These are phyloP conservation scores for Melopsittacus undulatus DNA, from an alignment of 2,797 vertebrate genomes.

Conservation along the genomic window DNA sequence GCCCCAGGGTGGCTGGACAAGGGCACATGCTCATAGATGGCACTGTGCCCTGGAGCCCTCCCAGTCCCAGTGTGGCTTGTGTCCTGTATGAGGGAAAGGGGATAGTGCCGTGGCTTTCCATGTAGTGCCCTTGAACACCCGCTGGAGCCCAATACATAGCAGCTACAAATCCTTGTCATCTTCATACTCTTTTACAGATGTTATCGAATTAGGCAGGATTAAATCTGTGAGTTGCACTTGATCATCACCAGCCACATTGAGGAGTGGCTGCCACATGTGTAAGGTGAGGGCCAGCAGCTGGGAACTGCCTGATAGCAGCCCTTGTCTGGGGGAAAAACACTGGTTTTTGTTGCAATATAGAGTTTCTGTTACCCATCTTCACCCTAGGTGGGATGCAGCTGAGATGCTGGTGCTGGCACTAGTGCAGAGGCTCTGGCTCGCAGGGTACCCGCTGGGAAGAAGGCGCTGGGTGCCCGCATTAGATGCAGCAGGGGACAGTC, in stretches of 20 bases:
- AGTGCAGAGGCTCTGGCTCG: accelerated
- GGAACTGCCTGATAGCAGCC: not conserved
- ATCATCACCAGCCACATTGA: accelerated
- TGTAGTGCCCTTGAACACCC: not conserved
- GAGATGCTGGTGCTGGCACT: not conserved
- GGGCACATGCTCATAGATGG: not conserved
- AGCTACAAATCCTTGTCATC: not conserved
- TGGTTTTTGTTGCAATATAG: accelerated
- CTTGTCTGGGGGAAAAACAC: accelerated
- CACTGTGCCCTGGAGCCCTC: not conserved
- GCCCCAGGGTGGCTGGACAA: accelerated
- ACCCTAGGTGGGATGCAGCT: not conserved
- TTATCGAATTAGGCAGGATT: not conserved
- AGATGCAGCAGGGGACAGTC: not conserved
- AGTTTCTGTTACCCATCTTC: not conserved
- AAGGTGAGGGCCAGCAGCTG: not conserved
- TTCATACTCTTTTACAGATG: not conserved
- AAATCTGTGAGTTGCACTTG: not conserved
- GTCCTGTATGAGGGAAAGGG: accelerated
- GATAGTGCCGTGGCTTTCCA: not conserved
- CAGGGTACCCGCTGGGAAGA: accelerated
- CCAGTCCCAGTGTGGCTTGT: accelerated
- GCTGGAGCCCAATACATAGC: not conserved
- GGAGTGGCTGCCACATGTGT: accelerated
- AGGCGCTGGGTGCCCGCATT: accelerated